Evolutionary conservation across 2,113 vertebrate species (phyloP).

Genomic region (Pangasianodon gigas): DNA sequence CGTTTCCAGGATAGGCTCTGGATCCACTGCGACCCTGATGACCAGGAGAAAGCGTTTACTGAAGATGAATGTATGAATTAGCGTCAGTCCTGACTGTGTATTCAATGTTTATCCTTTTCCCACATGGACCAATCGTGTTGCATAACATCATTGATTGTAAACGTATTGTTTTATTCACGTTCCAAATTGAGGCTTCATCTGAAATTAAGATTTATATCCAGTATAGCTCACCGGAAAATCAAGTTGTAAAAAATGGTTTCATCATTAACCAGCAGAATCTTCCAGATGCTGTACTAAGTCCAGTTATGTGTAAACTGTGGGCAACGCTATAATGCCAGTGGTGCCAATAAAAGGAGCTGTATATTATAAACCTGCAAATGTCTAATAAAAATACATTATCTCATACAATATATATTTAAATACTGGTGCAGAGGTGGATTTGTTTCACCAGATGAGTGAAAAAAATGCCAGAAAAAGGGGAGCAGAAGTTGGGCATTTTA

Average conservation of each 20-base stretch:
- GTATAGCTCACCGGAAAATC: neutral
- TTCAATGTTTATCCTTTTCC: neutral
- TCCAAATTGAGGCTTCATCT: neutral
- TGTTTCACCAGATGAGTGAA: neutral
- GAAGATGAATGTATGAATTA: neutral
- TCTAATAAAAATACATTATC: neutral
- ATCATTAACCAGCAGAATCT: neutral
- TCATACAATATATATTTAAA: neutral
- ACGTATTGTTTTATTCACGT: neutral
- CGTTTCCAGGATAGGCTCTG: neutral
- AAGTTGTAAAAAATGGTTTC: neutral
- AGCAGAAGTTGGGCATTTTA: neutral
- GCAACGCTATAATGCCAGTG: neutral
- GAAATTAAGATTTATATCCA: neutral
- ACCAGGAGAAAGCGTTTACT: neutral
- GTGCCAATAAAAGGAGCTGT: neutral
- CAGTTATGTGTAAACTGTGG: neutral
- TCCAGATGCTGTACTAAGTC: neutral
- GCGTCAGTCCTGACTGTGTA: neutral
- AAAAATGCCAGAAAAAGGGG: neutral
- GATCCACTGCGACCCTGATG: neutral
- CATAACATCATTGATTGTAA: neutral
- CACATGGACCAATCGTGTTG: neutral
- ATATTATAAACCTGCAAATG: neutral
- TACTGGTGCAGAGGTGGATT: neutral